Evolutionary conservation across 1,140 invertebrate genomes (phyloP).

Genomic region (Drosophila nannoptera): DNA sequence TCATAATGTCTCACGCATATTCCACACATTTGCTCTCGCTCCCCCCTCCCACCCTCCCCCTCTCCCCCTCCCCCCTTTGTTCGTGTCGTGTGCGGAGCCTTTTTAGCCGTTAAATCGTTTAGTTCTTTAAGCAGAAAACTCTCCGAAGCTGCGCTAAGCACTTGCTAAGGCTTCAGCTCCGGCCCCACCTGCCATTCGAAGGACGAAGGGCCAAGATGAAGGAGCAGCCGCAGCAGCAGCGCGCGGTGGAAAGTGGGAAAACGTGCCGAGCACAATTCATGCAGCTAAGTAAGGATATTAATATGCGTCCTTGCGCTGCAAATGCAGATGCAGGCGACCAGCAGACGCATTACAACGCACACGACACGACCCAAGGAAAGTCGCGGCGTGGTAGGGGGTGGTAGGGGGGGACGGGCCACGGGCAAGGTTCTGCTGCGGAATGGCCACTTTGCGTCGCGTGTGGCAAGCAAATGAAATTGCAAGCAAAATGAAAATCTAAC

Average conservation of each 20-base stretch:
- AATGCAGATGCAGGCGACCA: constrained; percentile 37
- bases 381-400: not conserved
- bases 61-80: not conserved
- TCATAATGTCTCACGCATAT: too few species aligned
- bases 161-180: constrained; percentile 19
- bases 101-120: constrained; percentile 7
- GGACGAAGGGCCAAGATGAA: not conserved
- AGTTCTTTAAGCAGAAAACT: constrained; percentile 3
- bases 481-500: constrained; percentile 77
- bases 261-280: constrained; percentile 66
- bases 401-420: not conserved
- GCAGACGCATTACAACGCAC: constrained; percentile 39
- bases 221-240: too few species aligned
- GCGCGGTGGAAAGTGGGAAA: constrained; percentile 39
- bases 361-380: constrained; percentile 4
- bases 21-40: too few species aligned
- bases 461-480: constrained; percentile 75
- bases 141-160: constrained; percentile 27
- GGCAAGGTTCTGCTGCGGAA: constrained; percentile 1
- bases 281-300: constrained; percentile 76
- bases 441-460: constrained; percentile 69
- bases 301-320: constrained; percentile 69
- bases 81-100: not conserved
- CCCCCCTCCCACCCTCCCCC: too few species aligned
- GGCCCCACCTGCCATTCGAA: not conserved